phyloP scores from a whole-genome alignment of 2,113 vertebrate genomes.

The Strix aluco region DNA sequence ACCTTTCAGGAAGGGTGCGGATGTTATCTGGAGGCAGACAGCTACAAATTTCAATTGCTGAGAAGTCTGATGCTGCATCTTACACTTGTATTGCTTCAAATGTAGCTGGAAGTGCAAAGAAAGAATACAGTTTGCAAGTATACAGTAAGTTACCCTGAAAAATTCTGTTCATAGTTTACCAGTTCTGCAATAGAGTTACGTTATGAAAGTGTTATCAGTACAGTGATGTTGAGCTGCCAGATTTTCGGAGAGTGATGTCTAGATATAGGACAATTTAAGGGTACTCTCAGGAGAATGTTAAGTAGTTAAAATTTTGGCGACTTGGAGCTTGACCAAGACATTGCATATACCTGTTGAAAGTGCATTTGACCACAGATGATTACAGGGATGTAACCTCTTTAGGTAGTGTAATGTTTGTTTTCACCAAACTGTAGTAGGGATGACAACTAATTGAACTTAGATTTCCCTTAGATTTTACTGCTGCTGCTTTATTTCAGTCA shows the following conservation, averaged over 20 bases:
- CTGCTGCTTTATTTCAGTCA: not conserved
- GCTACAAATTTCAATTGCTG: constrained; percentile 85
- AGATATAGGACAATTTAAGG: not conserved
- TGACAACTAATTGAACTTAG: not conserved
- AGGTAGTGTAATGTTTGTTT: not conserved
- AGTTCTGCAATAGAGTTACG: not conserved
- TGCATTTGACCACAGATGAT: not conserved
- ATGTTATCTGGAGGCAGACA: constrained; percentile 91
- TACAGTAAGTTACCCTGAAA: constrained; percentile 76
- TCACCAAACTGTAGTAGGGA: not conserved
- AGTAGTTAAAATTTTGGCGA: not conserved
- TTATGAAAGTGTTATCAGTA: not conserved
- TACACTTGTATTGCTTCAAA: constrained; percentile 89
- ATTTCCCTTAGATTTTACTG: not conserved
- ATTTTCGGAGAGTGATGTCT: not conserved
- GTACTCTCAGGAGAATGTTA: not conserved
- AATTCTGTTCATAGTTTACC: not conserved
- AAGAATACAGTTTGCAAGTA: constrained; percentile 89
- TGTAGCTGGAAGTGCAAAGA: constrained; percentile 80
- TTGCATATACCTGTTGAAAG: not conserved
- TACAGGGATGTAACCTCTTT: not conserved
- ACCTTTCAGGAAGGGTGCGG: constrained; percentile 74
- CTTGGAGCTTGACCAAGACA: not conserved
- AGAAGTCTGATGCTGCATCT: constrained; percentile 82
- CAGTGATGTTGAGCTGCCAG: not conserved